Conservation (phyloP, 2,797 vertebrate species). For the Parotocinclus haroldoi region DNA sequence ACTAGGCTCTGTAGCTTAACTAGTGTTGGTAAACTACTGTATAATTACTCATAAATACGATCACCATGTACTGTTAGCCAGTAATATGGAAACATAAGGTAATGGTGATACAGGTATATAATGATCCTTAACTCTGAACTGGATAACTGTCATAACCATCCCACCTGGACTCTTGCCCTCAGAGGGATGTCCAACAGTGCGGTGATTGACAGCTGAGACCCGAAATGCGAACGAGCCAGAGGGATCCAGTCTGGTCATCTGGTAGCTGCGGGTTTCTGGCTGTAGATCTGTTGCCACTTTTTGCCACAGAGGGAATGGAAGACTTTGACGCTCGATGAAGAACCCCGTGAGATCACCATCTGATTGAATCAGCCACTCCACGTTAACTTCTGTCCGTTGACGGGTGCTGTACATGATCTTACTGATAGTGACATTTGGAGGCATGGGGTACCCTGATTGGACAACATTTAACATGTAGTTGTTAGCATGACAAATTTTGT, state of each 20-base stretch:
- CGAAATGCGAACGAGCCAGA: conserved; percentile 77
- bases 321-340: conserved; percentile 72
- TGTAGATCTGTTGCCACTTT: conserved; percentile 68
- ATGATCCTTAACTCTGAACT: no score
- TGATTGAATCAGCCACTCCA: conserved; percentile 75
- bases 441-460: conserved; percentile 77
- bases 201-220: conserved; percentile 81
- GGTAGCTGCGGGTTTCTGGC: conserved; percentile 68
- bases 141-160: conserved; percentile 12
- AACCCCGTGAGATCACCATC: conserved; percentile 78
- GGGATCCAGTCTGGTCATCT: conserved; percentile 75
- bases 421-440: conserved; percentile 84
- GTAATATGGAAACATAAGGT: no score
- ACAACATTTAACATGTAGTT: background rate
- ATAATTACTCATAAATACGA: no score
- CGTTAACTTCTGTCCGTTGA: conserved; percentile 77
- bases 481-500: background rate
- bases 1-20: no score
- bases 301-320: conserved; percentile 69
- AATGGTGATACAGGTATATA: no score
- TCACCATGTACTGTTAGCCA: no score
- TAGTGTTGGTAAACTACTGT: no score
- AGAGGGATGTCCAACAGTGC: conserved; percentile 81
- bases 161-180: conserved; percentile 86
- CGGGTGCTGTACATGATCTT: conserved; percentile 73